Base-by-base conservation (phyloP, 2,113 vertebrate genomes). In the Larimichthys crocea region DNA sequence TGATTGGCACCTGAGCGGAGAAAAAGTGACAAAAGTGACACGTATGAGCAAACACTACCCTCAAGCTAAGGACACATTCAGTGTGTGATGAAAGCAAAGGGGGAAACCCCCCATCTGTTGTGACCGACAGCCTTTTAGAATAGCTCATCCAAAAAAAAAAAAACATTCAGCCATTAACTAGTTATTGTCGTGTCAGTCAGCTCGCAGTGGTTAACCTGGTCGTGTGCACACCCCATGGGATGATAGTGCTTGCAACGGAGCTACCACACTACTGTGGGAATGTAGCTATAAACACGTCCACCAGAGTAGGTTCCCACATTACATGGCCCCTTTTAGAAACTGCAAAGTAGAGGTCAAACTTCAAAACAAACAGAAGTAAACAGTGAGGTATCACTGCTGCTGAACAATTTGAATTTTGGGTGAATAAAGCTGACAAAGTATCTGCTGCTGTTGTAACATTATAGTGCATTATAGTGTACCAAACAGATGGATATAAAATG, bases 1-100 rank as follows among this genome's bases (percentile, higher is more conserved):
- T 99, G 91, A 99, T 99, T 69, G 98, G 98, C 88, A 99, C 98
- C 98, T 99, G 88, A 16, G 68, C 16, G 65, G 50, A 68, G 20
- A 44, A 20, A 46, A 35, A 42, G 20, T 26, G 20, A 56, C 20
- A 20, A 46, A 35, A 42, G 20, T 26, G 20, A 56, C 20, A 42
- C 9, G 8, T 3, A 17, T 80, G 48, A 77, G 52, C 42, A 42
- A 80, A 74, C 10, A 9, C 16, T 15, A 26, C 29, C 55, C 53
- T 72, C 53, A 16, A 40, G 72, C 10, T 22, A 5, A 14, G 26
- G 55, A 49, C 44, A 53, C 12, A 16, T 53, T 79, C 52, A 10
- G 11, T 15, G 59, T 52, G 40, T 14, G 11, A 5, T 5, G 12
- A 60, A 49, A 78, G 12, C 46, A 83, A 10, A 42, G 19, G 16